phyloP scores from a whole-genome alignment of 2,113 vertebrate genomes.

The Zosterops pallidus region DNA sequence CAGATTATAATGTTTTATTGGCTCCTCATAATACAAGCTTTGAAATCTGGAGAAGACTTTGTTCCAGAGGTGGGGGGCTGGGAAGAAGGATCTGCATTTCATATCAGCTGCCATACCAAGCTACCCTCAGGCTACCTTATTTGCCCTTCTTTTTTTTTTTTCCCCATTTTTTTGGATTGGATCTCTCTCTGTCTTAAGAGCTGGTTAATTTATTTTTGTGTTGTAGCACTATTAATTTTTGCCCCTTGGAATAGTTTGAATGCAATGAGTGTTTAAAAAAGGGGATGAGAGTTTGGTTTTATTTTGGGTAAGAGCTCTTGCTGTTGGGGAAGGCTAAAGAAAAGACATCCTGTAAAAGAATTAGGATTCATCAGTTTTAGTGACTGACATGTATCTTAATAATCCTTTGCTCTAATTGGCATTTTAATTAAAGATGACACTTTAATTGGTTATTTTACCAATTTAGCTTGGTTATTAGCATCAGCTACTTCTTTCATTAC shows the following conservation, averaged over 20 bases:
- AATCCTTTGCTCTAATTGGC: slow-evolving; percentile 7
- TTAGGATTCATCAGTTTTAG: background rate
- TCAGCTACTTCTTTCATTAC: background rate
- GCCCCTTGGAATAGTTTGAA: background rate
- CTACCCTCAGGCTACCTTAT: background rate
- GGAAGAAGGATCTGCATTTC: background rate
- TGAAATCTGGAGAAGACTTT: slow-evolving; percentile 6
- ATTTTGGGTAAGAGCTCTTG: background rate
- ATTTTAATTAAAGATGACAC: slow-evolving; percentile 43
- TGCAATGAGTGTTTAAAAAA: background rate
- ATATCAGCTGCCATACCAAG: background rate
- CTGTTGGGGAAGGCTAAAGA: background rate
- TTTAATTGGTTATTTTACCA: slow-evolving; percentile 46
- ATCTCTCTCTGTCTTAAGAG: background rate
- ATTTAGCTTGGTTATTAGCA: slow-evolving; percentile 19
- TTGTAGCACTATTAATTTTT: background rate
- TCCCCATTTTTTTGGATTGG: too few species aligned
- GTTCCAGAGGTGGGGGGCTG: background rate
- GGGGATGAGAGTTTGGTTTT: background rate
- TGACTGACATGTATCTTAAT: background rate
- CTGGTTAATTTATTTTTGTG: background rate
- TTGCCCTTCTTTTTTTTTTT: background rate
- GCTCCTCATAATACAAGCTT: background rate
- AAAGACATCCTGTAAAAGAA: background rate
- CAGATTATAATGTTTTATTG: background rate